Base-by-base conservation (phyloP, 92 coral and sea anemone species). In the Parazoanthus swiftii region DNA sequence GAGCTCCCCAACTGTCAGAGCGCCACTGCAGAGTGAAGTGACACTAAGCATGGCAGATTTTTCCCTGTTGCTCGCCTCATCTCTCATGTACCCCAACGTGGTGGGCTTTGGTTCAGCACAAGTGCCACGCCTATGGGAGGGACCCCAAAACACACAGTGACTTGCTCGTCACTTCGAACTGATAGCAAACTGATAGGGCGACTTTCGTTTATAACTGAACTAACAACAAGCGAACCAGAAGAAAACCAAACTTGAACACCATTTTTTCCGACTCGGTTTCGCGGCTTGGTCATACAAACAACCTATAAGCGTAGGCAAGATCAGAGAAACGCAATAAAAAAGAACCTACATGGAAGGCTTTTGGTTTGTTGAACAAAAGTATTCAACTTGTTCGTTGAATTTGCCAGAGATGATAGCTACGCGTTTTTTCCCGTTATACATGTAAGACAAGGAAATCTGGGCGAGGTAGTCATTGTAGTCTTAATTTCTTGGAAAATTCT, bases 41-140 rank as follows among this genome's bases (percentile, higher is more conserved):
- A 84, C 87, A 25, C 51, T 84, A 18, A 84, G 79, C 79, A 43
- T 84, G 68, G 79, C 79, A 26, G 87, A 84, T 50, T 84, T 71
- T 36, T 84, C 87, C 8, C 59, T 84, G 33, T 36, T 84, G 44
- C 44, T 84, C 43, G 59, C 87, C 54, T 68, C 87, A 15, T 84
- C 87, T 25, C 44, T 84, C 67, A 71, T 84, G 87, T 84, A 36
- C 42, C 87, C 79, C 18, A 71, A 29, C 38, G n/a, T 84, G 79
- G 56, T 68, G 15, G 35, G 68, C 46, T 71, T 84, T 70, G 78
- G 79, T 36, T 70, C 78, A 46, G 63, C 63, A 46, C 79, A 70
- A 10, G 3, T 26, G 21, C 65, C 77, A 43, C 75, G 44, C 35
- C n/a, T 21, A 25, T 84, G 79, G 77, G 79, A 84, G 79, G 26